Percentiles rank a stretch among this genome's conserved stretches.
These are phyloP conservation scores for Cylindroiulus punctatus DNA, from an alignment of 2,888 invertebrate species.

Conservation along the genomic window DNA sequence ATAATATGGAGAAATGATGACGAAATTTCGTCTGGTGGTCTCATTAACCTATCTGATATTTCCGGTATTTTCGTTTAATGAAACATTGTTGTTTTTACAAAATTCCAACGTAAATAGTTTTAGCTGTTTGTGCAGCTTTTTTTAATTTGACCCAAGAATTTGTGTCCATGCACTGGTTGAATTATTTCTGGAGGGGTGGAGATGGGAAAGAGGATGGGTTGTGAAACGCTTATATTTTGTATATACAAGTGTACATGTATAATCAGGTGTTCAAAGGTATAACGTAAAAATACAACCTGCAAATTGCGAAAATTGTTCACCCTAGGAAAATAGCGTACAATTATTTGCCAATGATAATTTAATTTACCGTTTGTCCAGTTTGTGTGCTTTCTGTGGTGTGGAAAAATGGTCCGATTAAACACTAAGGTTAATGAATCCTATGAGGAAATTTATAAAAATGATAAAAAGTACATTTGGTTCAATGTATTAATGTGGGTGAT, in stretches of 20 bases:
- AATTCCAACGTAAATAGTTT: not conserved
- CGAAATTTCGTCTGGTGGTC: too few relatives aligned
- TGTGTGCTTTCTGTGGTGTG: not conserved
- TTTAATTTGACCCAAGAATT: not conserved
- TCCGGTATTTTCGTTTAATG: too few relatives aligned
- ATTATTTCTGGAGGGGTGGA: not conserved
- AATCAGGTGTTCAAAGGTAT: constrained; percentile 21
- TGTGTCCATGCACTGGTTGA: too few relatives aligned
- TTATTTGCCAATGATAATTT: constrained; percentile 27
- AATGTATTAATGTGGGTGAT: constrained; percentile 12
- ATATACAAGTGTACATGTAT: not conserved
- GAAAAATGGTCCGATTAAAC: constrained; percentile 6
- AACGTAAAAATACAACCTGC: not conserved
- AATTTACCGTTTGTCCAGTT: not conserved
- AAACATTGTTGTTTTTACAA: too few relatives aligned
- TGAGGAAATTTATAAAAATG: constrained; percentile 19
- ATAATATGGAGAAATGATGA: too few relatives aligned
- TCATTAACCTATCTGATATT: too few relatives aligned
- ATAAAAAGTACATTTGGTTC: constrained; percentile 19
- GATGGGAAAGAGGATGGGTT: not conserved
- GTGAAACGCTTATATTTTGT: not conserved
- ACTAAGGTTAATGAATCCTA: constrained; percentile 19
- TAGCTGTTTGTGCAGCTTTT: not conserved
- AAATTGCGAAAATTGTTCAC: constrained; percentile 27
- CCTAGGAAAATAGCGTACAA: not conserved